Conservation (phyloP, 2,797 vertebrate species). For the Cyprinodon diabolis region DNA sequence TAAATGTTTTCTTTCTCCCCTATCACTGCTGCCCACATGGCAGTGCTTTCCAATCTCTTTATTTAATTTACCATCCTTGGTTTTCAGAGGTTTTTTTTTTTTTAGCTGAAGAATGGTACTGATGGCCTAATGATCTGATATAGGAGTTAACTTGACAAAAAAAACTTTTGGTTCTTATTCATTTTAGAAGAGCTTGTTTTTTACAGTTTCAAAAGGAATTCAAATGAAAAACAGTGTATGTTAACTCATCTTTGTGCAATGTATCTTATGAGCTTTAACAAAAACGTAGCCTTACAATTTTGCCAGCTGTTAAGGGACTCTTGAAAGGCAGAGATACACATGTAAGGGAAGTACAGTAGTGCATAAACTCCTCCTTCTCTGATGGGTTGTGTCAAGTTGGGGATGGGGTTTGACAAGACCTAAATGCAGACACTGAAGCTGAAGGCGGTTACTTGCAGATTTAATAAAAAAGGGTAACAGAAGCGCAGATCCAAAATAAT, state of each 20-base stretch:
- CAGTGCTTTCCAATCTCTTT: not conserved
- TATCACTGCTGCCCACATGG: not conserved
- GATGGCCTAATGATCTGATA: slow-evolving; percentile 53
- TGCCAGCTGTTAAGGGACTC: not conserved
- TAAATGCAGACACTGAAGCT: too few relatives aligned
- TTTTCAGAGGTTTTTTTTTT: not conserved
- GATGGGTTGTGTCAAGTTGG: too few relatives aligned
- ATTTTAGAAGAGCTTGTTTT: not conserved
- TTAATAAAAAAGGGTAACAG: too few relatives aligned
- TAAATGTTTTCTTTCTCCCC: not conserved
- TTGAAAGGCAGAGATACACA: not conserved
- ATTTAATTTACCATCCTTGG: not conserved
- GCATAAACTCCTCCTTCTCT: not conserved
- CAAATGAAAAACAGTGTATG: not conserved
- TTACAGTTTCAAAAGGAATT: not conserved
- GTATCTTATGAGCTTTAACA: not conserved
- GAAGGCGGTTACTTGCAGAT: too few relatives aligned
- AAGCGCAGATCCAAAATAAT: too few relatives aligned
- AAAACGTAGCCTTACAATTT: not conserved
- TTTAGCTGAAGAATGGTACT: slow-evolving; percentile 18
- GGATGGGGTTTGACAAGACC: too few relatives aligned
- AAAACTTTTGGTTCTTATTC: not conserved
- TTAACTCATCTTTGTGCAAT: not conserved
- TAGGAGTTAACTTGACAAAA: slow-evolving; percentile 52
- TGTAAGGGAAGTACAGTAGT: not conserved